These are phyloP conservation scores for Emesis castigata DNA, from an alignment of 2,888 invertebrate genomes.

Conservation along the genomic window DNA sequence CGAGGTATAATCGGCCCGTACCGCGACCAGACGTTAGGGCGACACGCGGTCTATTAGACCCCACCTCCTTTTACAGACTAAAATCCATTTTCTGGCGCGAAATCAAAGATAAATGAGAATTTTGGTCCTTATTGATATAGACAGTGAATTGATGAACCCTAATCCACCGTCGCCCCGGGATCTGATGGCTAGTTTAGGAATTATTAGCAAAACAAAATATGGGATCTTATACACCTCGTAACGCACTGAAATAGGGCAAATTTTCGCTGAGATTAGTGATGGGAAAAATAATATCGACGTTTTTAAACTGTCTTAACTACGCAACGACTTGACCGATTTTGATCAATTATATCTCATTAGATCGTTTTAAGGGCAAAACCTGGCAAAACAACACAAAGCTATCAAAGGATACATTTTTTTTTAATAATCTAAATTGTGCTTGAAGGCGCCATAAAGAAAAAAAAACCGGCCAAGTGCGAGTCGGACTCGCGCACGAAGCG, in stretches of 20 bases:
- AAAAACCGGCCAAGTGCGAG: neutral
- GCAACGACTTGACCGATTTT: conserved; percentile 23
- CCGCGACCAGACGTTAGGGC: conserved; percentile 22
- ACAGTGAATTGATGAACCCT: conserved; percentile 31
- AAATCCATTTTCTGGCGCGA: conserved; percentile 42
- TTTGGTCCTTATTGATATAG: conserved; percentile 19
- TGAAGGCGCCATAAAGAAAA: neutral
- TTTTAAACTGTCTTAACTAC: conserved; percentile 15
- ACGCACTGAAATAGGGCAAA: conserved; percentile 38
- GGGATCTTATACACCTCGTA: conserved; percentile 45
- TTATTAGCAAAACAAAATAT: conserved; percentile 32
- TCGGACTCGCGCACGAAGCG: neutral
- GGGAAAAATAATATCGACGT: conserved; percentile 11
- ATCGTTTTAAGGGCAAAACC: conserved; percentile 27
- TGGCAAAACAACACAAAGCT: conserved; percentile 20
- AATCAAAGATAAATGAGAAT: conserved; percentile 25
- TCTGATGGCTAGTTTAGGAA: conserved; percentile 26
- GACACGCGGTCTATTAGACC: conserved; percentile 43
- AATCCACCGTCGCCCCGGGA: conserved; percentile 24
- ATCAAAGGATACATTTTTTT: conserved; percentile 28
- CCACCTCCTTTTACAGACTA: conserved; percentile 36
- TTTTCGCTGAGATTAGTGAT: conserved; percentile 14
- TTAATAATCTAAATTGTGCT: conserved; percentile 16
- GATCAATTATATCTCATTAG: conserved; percentile 31
- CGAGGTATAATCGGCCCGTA: conserved; percentile 28